Evolutionary conservation across 2,888 invertebrate species (phyloP), one percentile per base, ranked within the genome.

Genomic region (Penaeus monodon): DNA sequence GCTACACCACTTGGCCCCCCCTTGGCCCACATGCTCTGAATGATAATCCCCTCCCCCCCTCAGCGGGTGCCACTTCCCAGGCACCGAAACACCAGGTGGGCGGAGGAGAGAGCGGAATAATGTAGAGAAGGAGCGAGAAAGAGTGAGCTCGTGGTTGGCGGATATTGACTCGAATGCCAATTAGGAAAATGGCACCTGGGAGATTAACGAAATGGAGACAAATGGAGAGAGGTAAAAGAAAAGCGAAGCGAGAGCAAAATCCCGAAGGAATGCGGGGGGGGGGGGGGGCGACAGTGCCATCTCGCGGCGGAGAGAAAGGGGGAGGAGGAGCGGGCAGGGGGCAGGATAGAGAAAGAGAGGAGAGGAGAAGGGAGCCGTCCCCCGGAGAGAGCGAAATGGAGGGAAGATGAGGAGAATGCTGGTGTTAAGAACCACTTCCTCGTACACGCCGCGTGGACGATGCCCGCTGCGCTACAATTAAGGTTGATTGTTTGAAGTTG

Each of bases 401-500:
- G 14, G 29, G 70, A 70, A 29, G 29, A 29, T 29, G 74, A 74
- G 73, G 29, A 57, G 57, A 57, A 57, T 57, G 57, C 57, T 57
- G 57, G 57, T 57, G 57, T 57, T 57, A 57, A 57, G 57, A 57
- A 57, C 57, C 57, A 57, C 57, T 57, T 57, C 57, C 57, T 57
- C 57, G 57, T 17, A 57, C 57, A 57, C 57, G 57, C 57, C 57
- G 57, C 57, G 57, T 57, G 57, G 44, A 44, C 27, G 27, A n/a
- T 49, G 20, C 38, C 27, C 29, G 22, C 29, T 29, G 63, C 29
- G 49, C 27, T 29, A 33, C 33, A 64, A 33, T 63, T 63, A 79
- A 33, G 64, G 20, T 24, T 12, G 79, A 79, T 27, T 33, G 27
- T 33, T 29, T 79, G 57, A 79, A 79, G 79, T 64, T 20, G 64